Evolutionary conservation across 2,113 vertebrate species (phyloP).

Genomic region (Lepus europaeus): DNA sequence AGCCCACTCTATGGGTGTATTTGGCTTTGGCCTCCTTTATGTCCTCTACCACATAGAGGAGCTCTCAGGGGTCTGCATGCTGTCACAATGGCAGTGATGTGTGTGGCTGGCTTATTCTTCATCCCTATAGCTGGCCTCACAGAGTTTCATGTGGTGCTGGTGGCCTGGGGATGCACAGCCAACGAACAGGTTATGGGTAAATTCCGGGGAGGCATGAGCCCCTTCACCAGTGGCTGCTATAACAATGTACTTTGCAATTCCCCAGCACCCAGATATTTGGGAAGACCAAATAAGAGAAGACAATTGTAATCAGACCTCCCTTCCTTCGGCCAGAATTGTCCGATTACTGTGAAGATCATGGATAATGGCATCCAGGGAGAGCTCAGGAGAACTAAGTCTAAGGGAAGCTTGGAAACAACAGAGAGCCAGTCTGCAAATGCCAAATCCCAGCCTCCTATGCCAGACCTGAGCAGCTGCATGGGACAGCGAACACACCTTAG

Average conservation of each 20-base stretch:
- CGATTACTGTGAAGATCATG: conserved; percentile 94
- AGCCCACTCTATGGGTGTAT: conserved; percentile 95
- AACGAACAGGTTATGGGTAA: conserved; percentile 99
- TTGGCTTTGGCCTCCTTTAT: conserved; percentile 96
- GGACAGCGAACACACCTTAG: conserved; percentile 92
- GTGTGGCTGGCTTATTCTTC: conserved; percentile 97
- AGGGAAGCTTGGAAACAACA: conserved; percentile 96
- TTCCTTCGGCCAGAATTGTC: conserved; percentile 93
- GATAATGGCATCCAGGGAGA: conserved; percentile 98
- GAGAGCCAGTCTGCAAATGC: conserved; percentile 98
- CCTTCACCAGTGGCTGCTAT: conserved; percentile 96
- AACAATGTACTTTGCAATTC: conserved; percentile 98
- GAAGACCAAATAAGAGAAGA: conserved; percentile 90
- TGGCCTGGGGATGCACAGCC: conserved; percentile 96
- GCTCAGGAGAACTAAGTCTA: conserved; percentile 94
- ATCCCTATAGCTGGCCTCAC: conserved; percentile 97
- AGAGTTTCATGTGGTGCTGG: conserved; percentile 97
- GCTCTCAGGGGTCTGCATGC: conserved; percentile 93
- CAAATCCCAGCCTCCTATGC: conserved; percentile 96
- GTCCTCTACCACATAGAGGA: conserved; percentile 94
- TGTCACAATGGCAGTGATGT: conserved; percentile 98
- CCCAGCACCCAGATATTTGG: conserved; percentile 93
- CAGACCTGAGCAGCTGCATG: conserved; percentile 94
- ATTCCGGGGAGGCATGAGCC: conserved; percentile 97
- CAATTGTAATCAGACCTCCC: conserved; percentile 93